Base-by-base conservation (phyloP, 2,113 vertebrate species). In the Poecilia latipinna region DNA sequence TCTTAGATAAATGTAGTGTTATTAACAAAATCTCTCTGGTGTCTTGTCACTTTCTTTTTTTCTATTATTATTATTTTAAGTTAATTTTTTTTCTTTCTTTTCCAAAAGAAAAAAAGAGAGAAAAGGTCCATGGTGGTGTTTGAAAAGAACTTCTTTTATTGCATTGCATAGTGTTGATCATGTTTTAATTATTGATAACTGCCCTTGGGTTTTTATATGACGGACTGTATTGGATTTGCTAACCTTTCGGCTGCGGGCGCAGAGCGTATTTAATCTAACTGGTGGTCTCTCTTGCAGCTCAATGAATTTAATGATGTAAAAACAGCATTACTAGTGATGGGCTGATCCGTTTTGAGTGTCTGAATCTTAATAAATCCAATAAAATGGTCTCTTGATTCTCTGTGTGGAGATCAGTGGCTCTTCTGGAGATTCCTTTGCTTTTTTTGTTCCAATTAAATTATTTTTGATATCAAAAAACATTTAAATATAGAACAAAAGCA, bases 1-100 rank as follows among this genome's bases (percentile, higher is more conserved):
- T 93, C 88, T 94, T 95, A 94, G 94, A 93, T 96, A 93, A 96
- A 94, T 91, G 92, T 94, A 92, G 89, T 94, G 92, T 93, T 94
- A 90, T 93, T 93, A 94, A 94, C 90, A 87, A 82, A 82, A 85
- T 88, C 92, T 89, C 87, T 91, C 88, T 90, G 87, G 85, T 93
- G 92, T 92, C 93, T 89, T 91, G 92, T 93, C 94, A 92, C 83
- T 90, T 94, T 28, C 26, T 37, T n/a, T 57, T 39, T 31, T 61
- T 8, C n/a, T 22, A 1, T 66, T 26, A n/a, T 22, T 54, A 42
- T 42, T 70, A 57, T 24, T 39, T 67, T 60, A 8, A 57, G 3
- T 57, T 10, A 28, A 8, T 3, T 67, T 28, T 15, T n/a, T 57
- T 61, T 61, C 11, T 39, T 61, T 60, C 12, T 39, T 54, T 35